Conservation (phyloP, 1,140 invertebrate species). For the Drosophila triauraria region DNA sequence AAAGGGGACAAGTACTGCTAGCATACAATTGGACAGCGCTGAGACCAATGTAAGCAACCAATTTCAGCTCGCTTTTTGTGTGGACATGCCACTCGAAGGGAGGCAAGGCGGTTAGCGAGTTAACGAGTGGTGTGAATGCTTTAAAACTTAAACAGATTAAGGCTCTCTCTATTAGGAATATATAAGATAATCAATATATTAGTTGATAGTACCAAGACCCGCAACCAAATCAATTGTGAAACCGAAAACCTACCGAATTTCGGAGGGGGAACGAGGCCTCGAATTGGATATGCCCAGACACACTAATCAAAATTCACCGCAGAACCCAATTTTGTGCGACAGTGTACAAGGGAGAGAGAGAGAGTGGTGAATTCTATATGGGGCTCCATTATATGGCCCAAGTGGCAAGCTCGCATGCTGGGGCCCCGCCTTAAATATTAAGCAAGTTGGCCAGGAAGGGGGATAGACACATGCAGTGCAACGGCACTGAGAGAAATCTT, state of each 20-base stretch:
- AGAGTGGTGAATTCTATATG: slow-evolving; percentile 14
- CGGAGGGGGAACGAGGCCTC: neutral
- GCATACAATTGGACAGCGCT: neutral
- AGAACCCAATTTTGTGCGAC: slow-evolving; percentile 42
- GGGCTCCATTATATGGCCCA: slow-evolving; percentile 37
- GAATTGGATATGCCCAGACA: slow-evolving; percentile 29
- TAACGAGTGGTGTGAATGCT: too few species aligned
- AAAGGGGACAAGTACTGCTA: neutral
- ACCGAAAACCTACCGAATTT: slow-evolving; percentile 4
- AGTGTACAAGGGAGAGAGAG: slow-evolving; percentile 4
- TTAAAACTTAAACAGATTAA: neutral
- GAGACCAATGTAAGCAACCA: neutral
- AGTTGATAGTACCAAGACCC: neutral
- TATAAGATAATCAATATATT: neutral
- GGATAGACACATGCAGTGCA: slow-evolving; percentile 21
- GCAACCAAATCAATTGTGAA: slow-evolving; percentile 22
- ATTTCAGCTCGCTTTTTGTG: neutral
- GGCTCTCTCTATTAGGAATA: neutral
- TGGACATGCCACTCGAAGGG: too few species aligned
- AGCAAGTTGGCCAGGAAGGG: slow-evolving; percentile 50
- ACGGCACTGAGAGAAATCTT: slow-evolving; percentile 1
- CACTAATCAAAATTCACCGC: slow-evolving; percentile 51
- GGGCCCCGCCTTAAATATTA: slow-evolving; percentile 67
- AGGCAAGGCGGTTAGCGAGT: too few species aligned
- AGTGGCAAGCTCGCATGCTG: slow-evolving; percentile 38